These are phyloP conservation scores for Loriculus beryllinus DNA, from an alignment of 2,797 vertebrate species.

Conservation along the genomic window DNA sequence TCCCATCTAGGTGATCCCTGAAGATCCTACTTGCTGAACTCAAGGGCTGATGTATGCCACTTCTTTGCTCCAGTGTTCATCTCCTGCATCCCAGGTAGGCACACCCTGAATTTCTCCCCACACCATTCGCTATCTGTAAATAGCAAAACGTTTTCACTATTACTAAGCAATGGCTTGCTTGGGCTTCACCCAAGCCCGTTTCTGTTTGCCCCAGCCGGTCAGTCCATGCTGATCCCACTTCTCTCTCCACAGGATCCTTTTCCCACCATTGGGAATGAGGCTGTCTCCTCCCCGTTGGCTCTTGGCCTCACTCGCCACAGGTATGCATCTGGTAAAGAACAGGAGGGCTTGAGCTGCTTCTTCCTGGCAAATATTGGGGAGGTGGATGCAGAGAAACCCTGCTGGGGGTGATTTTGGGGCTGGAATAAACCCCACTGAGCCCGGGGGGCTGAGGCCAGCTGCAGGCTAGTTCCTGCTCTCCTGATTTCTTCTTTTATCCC, in stretches of 20 bases:
- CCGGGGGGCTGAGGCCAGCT: neutral
- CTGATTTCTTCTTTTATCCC: neutral
- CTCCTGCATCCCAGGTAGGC: neutral
- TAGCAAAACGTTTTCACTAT: neutral
- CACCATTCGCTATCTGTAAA: rapidly evolving
- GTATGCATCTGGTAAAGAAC: neutral
- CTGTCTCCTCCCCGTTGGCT: rapidly evolving
- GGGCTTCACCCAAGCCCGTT: neutral
- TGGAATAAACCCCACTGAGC: neutral
- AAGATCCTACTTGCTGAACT: neutral
- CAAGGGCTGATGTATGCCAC: neutral
- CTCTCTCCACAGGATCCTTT: neutral
- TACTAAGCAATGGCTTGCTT: rapidly evolving
- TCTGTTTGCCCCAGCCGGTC: neutral
- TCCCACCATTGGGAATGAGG: neutral
- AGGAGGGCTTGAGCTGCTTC: neutral
- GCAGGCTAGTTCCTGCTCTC: rapidly evolving
- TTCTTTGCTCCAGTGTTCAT: rapidly evolving
- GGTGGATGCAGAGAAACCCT: rapidly evolving
- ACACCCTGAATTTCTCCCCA: neutral
- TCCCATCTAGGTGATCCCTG: neutral
- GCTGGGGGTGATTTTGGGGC: neutral
- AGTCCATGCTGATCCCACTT: neutral
- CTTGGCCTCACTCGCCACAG: rapidly evolving
- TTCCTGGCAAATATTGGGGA: neutral